Evolutionary conservation across 2,797 vertebrate species (phyloP), one percentile per base, ranked within the genome.

Genomic region (Atherinosoma microstoma): DNA sequence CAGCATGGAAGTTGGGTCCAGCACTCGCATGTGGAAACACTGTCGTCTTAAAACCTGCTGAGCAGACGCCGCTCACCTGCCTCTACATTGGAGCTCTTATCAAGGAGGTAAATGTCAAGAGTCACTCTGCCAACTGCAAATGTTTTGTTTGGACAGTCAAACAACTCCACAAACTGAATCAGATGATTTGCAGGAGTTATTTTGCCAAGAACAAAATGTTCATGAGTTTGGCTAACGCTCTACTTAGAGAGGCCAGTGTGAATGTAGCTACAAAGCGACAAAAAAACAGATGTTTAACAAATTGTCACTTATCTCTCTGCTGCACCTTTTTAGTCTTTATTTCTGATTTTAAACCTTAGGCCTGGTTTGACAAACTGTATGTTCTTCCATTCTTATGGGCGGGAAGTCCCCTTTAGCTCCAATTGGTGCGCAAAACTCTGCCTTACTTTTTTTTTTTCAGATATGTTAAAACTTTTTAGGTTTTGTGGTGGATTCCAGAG

Each of bases 11-110:
- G 95, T 95, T 99, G 74, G 98, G 96, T 61, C 98, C 98, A 9
- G 98, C 98, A 0, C 91, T 99, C 64, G 97, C 97, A 81, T 98
- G 97, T 76, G 98, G 98, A 82, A 99, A 99, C 94, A 99, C 98
- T 20, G 96, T 99, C 58, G 93, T 99, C 80, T 95, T 99, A 78
- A 99, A 99, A 88, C 98, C 98, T 1, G 97, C 98, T n/a, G 98
- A 99, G 86, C 97, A 99, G 91, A 98, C 98, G 6, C 98, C 98
- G 0, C 97, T 99, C 90, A 99, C 96, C 16, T 97, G 97, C 56
- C 97, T 99, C 82, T 96, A 98, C 92, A 96, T 99, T 81, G 98
- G 96, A 29, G 94, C 97, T 65, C 97, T 99, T 87, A 93, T 98
- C 94, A 97, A 98, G 91, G 98, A 99, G 97, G 92, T 93, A 89